phyloP scores from a whole-genome alignment of 2,797 vertebrate genomes.

The Babyrousa celebensis region DNA sequence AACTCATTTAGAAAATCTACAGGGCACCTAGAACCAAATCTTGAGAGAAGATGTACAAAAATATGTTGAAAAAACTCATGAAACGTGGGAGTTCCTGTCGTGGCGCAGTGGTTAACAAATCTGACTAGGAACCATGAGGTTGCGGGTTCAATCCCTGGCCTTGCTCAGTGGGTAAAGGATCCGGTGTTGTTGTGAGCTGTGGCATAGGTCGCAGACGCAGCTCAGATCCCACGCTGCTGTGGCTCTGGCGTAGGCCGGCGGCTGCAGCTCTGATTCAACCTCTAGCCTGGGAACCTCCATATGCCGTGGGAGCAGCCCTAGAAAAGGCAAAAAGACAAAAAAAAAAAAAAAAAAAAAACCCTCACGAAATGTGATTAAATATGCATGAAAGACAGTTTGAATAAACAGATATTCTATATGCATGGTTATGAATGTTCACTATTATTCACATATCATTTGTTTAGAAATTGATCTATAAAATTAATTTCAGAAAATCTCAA shows the following conservation, averaged over 20 bases:
- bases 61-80: neutral
- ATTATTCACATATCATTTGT: neutral
- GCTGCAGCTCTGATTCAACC: too few relatives aligned
- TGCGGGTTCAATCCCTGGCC: too few relatives aligned
- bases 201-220: too few relatives aligned
- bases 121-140: too few relatives aligned
- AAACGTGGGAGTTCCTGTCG: neutral
- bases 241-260: too few relatives aligned
- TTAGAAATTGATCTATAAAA: neutral
- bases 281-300: too few relatives aligned
- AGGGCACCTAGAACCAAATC: neutral
- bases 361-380: neutral
- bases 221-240: too few relatives aligned
- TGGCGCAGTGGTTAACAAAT: too few relatives aligned
- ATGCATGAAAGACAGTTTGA: neutral
- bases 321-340: too few relatives aligned
- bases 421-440: neutral
- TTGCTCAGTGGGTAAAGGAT: too few relatives aligned
- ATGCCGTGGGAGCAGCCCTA: too few relatives aligned
- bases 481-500: neutral
- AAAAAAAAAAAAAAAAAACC: neutral
- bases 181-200: too few relatives aligned
- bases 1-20: neutral
- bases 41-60: neutral
- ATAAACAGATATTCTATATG: neutral